Evolutionary conservation across 1,140 invertebrate species (phyloP).

Genomic region (Drosophila prosaltans): DNA sequence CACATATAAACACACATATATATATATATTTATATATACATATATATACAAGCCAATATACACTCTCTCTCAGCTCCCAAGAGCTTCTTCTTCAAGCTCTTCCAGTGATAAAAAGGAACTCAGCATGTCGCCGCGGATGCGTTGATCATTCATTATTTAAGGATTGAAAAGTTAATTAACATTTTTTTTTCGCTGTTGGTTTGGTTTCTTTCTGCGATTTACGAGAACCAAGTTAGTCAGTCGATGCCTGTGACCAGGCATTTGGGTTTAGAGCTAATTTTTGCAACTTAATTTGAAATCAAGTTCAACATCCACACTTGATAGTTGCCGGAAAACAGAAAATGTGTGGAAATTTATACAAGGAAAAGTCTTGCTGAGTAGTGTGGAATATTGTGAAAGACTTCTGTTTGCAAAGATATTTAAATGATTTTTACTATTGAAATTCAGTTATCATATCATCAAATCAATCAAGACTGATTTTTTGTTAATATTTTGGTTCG

Average conservation of each 20-base stretch:
- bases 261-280: conserved; percentile 48
- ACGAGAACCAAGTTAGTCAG: conserved; percentile 58
- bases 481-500: no score
- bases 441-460: no score
- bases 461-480: no score
- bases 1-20: not conserved
- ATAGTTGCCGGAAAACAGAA: conserved; percentile 47
- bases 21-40: not conserved
- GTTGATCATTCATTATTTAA: conserved; percentile 83
- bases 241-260: conserved; percentile 39
- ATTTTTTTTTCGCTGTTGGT: conserved; percentile 65
- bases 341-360: conserved; percentile 60
- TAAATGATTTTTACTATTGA: no score
- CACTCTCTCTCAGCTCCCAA: conserved; percentile 4
- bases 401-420: no score
- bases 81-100: conserved; percentile 22
- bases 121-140: conserved; percentile 82
- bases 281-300: conserved; percentile 45
- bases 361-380: not conserved
- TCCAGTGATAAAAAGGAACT: conserved; percentile 83
- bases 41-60: conserved; percentile 60
- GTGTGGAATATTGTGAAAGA: no score
- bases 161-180: conserved; percentile 83
- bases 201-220: conserved; percentile 46
- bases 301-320: conserved; percentile 23